These are phyloP conservation scores for Crotophaga sulcirostris DNA, from an alignment of 2,113 vertebrate species.

Conservation along the genomic window DNA sequence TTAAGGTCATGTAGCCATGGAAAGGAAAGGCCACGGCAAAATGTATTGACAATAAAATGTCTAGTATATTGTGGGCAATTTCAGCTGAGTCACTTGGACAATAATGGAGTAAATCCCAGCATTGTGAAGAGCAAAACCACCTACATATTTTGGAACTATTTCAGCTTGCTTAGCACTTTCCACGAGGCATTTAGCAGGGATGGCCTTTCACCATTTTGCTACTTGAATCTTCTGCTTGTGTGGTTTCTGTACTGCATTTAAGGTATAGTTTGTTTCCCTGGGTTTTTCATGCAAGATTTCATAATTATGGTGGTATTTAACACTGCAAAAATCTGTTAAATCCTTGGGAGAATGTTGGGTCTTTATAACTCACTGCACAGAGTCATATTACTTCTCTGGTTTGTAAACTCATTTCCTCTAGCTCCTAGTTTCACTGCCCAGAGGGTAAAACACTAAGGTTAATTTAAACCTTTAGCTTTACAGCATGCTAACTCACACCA, in stretches of 20 bases:
- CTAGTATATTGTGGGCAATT: neutral
- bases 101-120: slow-evolving; percentile 44
- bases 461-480: neutral
- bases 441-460: neutral
- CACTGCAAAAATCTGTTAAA: neutral
- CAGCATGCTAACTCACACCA: neutral
- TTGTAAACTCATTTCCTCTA: neutral
- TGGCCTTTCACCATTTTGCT: slow-evolving; percentile 1
- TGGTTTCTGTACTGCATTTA: neutral
- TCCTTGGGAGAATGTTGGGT: neutral
- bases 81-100: slow-evolving; percentile 44
- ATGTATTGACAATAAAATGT: slow-evolving; percentile 1
- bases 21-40: neutral
- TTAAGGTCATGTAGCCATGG: neutral
- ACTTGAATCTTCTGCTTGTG: neutral
- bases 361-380: neutral
- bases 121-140: slow-evolving; percentile 43
- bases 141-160: slow-evolving; percentile 36
- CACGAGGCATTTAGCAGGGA: neutral
- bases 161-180: slow-evolving; percentile 35
- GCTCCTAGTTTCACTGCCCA: neutral
- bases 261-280: neutral
- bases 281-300: neutral
- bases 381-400: neutral
- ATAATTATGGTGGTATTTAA: neutral